These are phyloP conservation scores for Neosalanx taihuensis DNA, from an alignment of 2,797 vertebrate genomes.

Conservation along the genomic window DNA sequence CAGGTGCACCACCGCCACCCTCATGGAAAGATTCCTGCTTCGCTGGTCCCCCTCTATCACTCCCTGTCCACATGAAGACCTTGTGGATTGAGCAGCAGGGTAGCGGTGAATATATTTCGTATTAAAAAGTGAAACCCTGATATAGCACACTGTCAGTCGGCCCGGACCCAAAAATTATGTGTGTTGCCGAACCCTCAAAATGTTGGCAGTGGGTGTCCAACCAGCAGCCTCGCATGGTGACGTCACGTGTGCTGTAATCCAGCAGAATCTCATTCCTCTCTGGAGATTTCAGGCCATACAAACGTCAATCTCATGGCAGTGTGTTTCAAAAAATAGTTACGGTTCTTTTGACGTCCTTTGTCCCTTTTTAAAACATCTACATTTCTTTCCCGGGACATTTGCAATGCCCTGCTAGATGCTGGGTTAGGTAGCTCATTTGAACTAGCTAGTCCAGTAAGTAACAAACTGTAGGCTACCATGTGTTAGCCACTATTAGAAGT, in stretches of 20 bases:
- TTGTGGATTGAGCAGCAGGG: slow-evolving; percentile 44
- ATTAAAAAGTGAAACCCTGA: slow-evolving; percentile 35
- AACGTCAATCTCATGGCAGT: slow-evolving; percentile 34
- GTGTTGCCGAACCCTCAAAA: slow-evolving; percentile 50
- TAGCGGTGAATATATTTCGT: slow-evolving; percentile 42
- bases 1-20: slow-evolving; percentile 64
- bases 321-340: neutral
- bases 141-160: slow-evolving; percentile 41
- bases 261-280: slow-evolving; percentile 46
- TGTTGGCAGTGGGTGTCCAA: slow-evolving; percentile 42
- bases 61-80: slow-evolving; percentile 58
- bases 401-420: neutral
- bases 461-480: neutral
- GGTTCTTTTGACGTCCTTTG: neutral
- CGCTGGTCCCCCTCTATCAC: slow-evolving; percentile 46
- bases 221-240: slow-evolving; percentile 13
- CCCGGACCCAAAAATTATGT: slow-evolving; percentile 54
- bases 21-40: slow-evolving; percentile 50
- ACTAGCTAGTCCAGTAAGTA: no score
- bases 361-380: neutral
- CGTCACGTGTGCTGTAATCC: slow-evolving; percentile 29
- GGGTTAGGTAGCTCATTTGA: neutral
- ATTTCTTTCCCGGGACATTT: neutral
- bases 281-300: slow-evolving; percentile 37
- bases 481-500: neutral